Conservation (phyloP, 2,113 vertebrate genomes). For the Romanogobio albipinnatus region DNA sequence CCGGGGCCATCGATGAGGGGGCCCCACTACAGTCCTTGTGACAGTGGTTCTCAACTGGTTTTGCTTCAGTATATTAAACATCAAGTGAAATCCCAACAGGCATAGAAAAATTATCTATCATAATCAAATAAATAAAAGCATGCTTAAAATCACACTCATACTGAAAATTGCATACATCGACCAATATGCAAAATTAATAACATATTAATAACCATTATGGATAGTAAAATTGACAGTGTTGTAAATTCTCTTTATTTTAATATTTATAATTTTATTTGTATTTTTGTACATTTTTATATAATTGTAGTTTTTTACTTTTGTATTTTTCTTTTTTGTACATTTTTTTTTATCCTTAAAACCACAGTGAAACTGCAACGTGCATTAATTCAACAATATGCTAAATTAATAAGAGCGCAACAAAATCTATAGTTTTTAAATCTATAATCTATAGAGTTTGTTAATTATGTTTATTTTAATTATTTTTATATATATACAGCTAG, state of each 20-base stretch:
- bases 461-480: no score
- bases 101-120: background rate
- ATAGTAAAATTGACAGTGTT: background rate
- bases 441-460: no score
- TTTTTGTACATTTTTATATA: background rate
- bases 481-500: no score
- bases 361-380: background rate
- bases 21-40: background rate
- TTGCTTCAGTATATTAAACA: background rate
- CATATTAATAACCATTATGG: background rate
- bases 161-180: background rate
- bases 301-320: background rate
- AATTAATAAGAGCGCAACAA: no score
- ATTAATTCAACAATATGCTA: no score
- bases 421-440: no score
- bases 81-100: background rate
- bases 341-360: background rate
- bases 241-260: background rate
- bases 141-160: background rate
- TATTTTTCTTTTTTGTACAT: background rate
- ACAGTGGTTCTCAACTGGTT: background rate
- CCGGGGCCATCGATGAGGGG: background rate
- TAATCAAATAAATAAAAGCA: slow-evolving; percentile 4
- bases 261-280: background rate
- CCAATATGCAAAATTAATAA: background rate